Percentiles rank a stretch among this genome's conserved stretches.
Evolutionary conservation across 2,797 vertebrate genomes (phyloP).

Genomic region (Melanotaenia maccullochi): DNA sequence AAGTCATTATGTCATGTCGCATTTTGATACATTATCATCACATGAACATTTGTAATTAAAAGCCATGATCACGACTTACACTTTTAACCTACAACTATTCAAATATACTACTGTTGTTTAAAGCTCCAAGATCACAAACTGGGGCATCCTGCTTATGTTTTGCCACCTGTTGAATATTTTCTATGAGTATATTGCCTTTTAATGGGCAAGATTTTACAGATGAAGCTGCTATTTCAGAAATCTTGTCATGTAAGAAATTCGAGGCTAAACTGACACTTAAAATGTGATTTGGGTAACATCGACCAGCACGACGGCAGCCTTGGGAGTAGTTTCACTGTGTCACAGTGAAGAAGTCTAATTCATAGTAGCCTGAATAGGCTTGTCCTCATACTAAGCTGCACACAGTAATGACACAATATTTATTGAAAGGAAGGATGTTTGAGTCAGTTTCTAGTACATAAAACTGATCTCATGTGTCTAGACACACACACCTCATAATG

Average conservation of each 20-base stretch:
- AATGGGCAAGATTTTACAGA: neutral
- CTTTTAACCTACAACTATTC: neutral
- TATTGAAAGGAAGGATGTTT: neutral
- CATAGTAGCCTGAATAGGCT: conserved; percentile 1
- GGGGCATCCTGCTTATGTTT: neutral
- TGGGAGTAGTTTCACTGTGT: neutral
- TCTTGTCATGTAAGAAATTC: conserved; percentile 12
- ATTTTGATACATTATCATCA: neutral
- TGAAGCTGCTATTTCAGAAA: neutral
- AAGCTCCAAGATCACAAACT: neutral
- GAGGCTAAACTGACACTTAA: conserved; percentile 18
- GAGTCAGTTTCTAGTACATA: conserved; percentile 7
- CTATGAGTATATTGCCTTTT: neutral
- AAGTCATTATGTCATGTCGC: neutral
- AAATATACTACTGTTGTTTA: neutral
- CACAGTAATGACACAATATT: neutral
- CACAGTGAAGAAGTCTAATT: neutral
- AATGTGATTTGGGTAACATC: conserved; percentile 30
- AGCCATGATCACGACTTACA: neutral
- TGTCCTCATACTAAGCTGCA: neutral
- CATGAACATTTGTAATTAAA: neutral
- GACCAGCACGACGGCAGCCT: neutral
- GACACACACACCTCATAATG: conserved; percentile 18
- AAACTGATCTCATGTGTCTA: conserved; percentile 36
- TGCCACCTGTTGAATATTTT: neutral